Base-by-base conservation (phyloP, 2,888 invertebrate genomes). In the Trisateles emortualis region DNA sequence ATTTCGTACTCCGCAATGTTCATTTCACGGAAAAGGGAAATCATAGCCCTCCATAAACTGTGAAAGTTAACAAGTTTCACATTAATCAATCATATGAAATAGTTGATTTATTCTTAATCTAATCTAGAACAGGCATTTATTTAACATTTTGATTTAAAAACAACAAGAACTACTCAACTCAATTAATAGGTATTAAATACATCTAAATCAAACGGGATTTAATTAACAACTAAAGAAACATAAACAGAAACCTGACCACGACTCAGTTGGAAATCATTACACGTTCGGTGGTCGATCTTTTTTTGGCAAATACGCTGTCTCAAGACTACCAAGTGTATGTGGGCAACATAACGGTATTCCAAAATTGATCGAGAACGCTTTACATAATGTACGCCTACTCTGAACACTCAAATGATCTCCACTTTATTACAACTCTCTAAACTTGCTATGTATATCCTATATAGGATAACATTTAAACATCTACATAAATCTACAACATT, bases 211-310 rank as follows among this genome's bases (percentile, higher is more conserved):
- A 72, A 77, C 66, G 74, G 73, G 76, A 82, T 83, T 84, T 79
- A 83, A 85, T 86, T 83, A 84, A 77, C 71, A 72, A 78, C 1
- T 73, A 64, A 55, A 65, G 72, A 22, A 3, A 2, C 71, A 74
- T 80, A 83, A 83, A 78, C 79, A 74, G 76, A 78, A 79, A 76
- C 73, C 74, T 70, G 78, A 72, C 73, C 74, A 72, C 74, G 65
- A 70, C 61, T 73, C 59, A 49, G 62, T 63, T 64, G 64, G 47
- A 70, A 70, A 64, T 72, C 68, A 75, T 77, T 64, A 65, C n/a
- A n/a, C 54, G 61, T 59, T 45, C 41, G 56, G 59, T 42, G 55
- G 50, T 51, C 29, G 35, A 32, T 47, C n/a, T n/a, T 64, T 70
- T 54, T 68, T 70, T 53, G 6, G 38, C 52, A 62, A 72, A 65